A percentile compares a stretch with the other conserved stretches of the same genome.
Evolutionary conservation across 2,888 invertebrate genomes (phyloP).

Genomic region (Melieria crassipennis): DNA sequence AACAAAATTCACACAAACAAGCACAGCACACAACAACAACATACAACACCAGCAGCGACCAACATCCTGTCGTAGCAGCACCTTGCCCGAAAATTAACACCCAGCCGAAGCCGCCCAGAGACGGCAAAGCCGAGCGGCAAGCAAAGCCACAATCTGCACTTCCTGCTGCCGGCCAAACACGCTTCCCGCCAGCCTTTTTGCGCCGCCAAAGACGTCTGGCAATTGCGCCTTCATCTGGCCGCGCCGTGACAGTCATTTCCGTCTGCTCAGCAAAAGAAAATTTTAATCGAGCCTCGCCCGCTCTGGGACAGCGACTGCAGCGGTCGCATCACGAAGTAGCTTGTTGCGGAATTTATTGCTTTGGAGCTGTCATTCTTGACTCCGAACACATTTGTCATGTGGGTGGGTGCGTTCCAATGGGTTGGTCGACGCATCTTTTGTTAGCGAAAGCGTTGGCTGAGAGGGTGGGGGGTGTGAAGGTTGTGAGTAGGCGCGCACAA

Average conservation of each 20-base stretch:
- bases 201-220: no score
- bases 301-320: no score
- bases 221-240: no score
- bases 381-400: conserved; percentile 55
- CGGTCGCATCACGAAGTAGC: conserved; percentile 1
- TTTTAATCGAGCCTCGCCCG: conserved; percentile 30
- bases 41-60: conserved; percentile 3
- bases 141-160: conserved; percentile 27
- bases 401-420: conserved; percentile 41
- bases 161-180: not conserved
- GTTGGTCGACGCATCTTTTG: not conserved
- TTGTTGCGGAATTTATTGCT: conserved; percentile 52
- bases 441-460: not conserved
- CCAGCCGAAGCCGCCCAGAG: not conserved
- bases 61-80: conserved; percentile 16
- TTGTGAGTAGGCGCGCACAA: not conserved
- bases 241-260: conserved; percentile 27
- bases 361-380: conserved; percentile 49
- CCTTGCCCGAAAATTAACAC: conserved; percentile 31
- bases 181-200: no score
- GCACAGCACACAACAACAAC: not conserved
- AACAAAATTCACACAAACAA: conserved; percentile 10
- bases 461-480: not conserved
- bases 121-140: not conserved
- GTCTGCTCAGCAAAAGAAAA: conserved; percentile 29